phyloP scores from a whole-genome alignment of 2,888 invertebrate species.

The Pollenia labialis region DNA sequence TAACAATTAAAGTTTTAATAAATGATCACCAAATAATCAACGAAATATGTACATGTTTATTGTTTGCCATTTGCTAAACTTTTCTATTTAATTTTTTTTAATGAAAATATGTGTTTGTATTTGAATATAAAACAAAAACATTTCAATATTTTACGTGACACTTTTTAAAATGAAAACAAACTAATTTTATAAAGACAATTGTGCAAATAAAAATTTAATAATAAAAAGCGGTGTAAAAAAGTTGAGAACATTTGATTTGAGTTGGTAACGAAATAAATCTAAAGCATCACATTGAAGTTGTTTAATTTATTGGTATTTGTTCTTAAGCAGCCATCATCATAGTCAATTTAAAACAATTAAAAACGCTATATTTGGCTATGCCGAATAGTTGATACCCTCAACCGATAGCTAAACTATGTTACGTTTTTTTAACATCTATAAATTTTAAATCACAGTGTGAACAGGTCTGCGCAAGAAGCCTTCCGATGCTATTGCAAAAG shows the following conservation, averaged over 20 bases:
- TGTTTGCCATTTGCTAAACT: conserved; percentile 45
- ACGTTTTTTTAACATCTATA: too few species aligned
- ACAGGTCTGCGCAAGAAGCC: too few species aligned
- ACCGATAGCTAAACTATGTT: too few species aligned
- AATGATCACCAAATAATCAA: conserved; percentile 56
- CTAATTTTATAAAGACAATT: background rate
- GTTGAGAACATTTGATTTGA: conserved; percentile 7
- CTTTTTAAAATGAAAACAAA: background rate
- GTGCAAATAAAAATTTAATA: background rate
- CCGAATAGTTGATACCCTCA: too few species aligned
- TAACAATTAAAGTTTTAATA: conserved; percentile 60
- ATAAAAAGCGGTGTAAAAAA: conserved; percentile 3
- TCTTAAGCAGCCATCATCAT: too few species aligned
- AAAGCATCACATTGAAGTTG: too few species aligned
- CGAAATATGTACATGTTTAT: conserved; percentile 58
- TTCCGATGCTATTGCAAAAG: too few species aligned
- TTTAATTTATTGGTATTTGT: too few species aligned
- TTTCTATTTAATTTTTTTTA: conserved; percentile 41
- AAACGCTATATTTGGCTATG: too few species aligned
- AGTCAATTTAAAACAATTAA: too few species aligned
- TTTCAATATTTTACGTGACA: conserved; percentile 63
- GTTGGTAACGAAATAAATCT: background rate
- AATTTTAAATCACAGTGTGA: too few species aligned
- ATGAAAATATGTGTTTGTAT: background rate
- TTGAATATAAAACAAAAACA: conserved; percentile 59